phyloP scores from a whole-genome alignment of 1,140 invertebrate genomes.

The Drosophila watanabei region DNA sequence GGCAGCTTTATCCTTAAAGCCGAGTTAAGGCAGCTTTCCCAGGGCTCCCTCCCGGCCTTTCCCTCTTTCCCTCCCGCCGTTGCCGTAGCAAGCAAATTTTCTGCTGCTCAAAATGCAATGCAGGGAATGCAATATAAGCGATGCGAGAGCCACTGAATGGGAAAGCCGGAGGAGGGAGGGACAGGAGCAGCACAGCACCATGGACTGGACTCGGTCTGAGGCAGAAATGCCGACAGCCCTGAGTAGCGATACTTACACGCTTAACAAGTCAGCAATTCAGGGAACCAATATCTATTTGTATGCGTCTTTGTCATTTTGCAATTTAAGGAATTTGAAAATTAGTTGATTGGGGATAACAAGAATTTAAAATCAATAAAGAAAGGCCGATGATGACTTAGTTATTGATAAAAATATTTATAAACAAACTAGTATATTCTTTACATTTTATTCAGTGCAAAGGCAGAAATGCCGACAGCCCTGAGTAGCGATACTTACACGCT shows the following conservation, averaged over 20 bases:
- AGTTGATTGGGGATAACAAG: background rate
- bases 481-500: conserved; percentile 6
- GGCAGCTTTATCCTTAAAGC: conserved; percentile 51
- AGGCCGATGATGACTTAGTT: too few relatives aligned
- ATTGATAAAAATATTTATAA: background rate
- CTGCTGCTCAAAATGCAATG: conserved; percentile 47
- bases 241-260: conserved; percentile 6
- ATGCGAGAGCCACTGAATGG: conserved; percentile 41
- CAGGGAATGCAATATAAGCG: conserved; percentile 69
- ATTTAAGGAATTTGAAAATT: background rate
- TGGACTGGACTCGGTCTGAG: background rate
- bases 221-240: background rate
- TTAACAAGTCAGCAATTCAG: conserved; percentile 8
- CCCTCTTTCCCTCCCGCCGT: background rate
- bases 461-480: background rate
- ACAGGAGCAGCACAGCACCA: background rate
- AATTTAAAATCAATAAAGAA: too few relatives aligned
- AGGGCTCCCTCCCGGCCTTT: conserved; percentile 17
- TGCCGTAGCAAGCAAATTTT: conserved; percentile 50
- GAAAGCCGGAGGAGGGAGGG: conserved; percentile 6
- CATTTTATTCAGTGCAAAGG: background rate
- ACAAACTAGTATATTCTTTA: background rate
- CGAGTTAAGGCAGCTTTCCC: conserved; percentile 30
- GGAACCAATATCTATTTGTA: background rate
- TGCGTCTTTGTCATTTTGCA: background rate